phyloP scores from a whole-genome alignment of 2,797 vertebrate genomes.

The Parotocinclus haroldoi region DNA sequence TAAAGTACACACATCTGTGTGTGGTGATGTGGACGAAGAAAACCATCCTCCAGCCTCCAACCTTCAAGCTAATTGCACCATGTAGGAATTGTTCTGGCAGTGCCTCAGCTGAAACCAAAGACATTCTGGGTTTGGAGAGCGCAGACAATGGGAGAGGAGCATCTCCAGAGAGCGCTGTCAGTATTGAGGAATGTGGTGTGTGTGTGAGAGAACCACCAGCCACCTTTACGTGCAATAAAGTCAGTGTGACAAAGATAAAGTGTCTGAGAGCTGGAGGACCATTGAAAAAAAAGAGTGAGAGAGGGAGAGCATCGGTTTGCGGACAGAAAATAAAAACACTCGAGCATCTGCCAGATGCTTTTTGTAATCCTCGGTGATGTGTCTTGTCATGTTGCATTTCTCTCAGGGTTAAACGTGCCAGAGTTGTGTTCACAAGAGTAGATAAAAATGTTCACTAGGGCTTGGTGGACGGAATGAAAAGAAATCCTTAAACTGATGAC shows the following conservation, averaged over 20 bases:
- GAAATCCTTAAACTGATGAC: too few species aligned
- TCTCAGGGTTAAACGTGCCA: conserved; percentile 17
- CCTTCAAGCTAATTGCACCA: conserved; percentile 34
- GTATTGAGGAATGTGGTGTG: conserved; percentile 1
- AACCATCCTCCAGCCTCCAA: conserved; percentile 3
- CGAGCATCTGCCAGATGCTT: conserved; percentile 17
- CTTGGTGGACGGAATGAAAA: too few species aligned
- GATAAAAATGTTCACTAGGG: not conserved
- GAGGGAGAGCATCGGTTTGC: not conserved
- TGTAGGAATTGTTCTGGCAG: conserved; percentile 51
- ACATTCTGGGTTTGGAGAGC: conserved; percentile 28
- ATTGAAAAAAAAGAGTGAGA: not conserved
- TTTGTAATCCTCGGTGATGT: conserved; percentile 18
- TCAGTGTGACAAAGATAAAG: conserved; percentile 2
- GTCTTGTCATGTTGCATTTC: conserved; percentile 15
- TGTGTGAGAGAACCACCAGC: conserved; percentile 2
- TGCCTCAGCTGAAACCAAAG: conserved; percentile 33
- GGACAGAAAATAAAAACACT: not conserved
- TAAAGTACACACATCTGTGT: not conserved
- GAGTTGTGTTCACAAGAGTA: conserved; percentile 9
- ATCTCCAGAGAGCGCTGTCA: conserved; percentile 36
- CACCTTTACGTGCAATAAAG: conserved; percentile 13
- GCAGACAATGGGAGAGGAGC: conserved; percentile 22
- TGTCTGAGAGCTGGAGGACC: not conserved
- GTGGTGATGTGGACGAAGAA: not conserved